phyloP scores from a whole-genome alignment of 2,797 vertebrate species.

The Anguilla obscura region DNA sequence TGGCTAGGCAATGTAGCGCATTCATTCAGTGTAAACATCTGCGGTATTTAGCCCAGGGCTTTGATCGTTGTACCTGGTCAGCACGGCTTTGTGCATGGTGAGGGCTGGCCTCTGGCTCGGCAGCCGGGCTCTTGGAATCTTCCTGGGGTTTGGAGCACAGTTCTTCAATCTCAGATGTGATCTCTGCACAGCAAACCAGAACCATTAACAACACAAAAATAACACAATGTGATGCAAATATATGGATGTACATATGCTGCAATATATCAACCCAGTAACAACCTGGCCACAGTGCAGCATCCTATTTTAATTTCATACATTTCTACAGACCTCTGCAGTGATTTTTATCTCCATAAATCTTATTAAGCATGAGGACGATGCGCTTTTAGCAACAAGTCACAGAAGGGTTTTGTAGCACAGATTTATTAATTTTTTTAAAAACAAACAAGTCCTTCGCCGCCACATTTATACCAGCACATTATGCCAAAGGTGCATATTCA shows the following conservation, averaged over 20 bases:
- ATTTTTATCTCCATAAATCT: not conserved
- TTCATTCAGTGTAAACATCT: not conserved
- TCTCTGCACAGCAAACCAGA: constrained; percentile 72
- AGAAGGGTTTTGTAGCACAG: not conserved
- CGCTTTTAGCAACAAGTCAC: not conserved
- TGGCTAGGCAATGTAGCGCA: not conserved
- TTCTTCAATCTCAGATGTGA: constrained; percentile 91
- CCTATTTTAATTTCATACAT: not conserved
- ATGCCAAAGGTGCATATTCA: not conserved
- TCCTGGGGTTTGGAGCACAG: constrained; percentile 91
- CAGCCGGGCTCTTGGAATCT: constrained; percentile 73
- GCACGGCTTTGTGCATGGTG: constrained; percentile 55
- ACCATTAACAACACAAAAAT: constrained; percentile 26
- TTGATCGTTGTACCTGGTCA: constrained; percentile 73
- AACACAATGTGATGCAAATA: constrained; percentile 12
- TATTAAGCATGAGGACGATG: not conserved
- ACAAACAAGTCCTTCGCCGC: not conserved
- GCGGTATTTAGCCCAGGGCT: not conserved
- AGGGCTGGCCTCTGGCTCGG: constrained; percentile 65
- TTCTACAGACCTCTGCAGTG: not conserved
- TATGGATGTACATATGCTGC: not conserved
- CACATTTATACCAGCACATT: not conserved
- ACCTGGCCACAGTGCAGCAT: not conserved
- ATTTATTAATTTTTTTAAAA: not conserved
- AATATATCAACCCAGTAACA: not conserved